These are phyloP conservation scores for Danio tinwini DNA, from an alignment of 2,797 vertebrate genomes.

Conservation along the genomic window DNA sequence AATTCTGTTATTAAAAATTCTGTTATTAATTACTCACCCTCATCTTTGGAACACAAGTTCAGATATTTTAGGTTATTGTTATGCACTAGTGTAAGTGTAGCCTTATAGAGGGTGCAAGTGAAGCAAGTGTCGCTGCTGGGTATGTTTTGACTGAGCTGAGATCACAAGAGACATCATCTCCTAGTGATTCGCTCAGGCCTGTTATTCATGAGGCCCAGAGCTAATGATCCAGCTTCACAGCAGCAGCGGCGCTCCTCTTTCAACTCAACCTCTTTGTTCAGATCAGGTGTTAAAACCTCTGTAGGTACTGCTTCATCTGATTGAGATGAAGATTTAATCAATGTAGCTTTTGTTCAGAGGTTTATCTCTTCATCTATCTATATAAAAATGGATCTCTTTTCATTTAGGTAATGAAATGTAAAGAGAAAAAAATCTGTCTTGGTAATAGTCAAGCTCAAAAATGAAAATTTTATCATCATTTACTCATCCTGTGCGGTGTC, in stretches of 20 bases:
- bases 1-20: no score
- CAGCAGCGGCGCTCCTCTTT: not conserved
- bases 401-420: not conserved
- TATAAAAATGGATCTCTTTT: not conserved
- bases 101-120: conserved; percentile 19
- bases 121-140: not conserved
- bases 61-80: no score
- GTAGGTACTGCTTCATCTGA: not conserved
- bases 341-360: not conserved
- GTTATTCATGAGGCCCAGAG: conserved; percentile 37
- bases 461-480: not conserved
- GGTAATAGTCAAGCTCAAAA: not conserved
- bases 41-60: no score
- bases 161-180: conserved; percentile 40
- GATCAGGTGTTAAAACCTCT: not conserved
- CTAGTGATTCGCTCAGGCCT: conserved; percentile 23
- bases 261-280: conserved; percentile 21
- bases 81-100: no score
- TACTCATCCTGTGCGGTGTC: not conserved
- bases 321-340: not conserved
- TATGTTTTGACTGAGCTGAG: conserved; percentile 24
- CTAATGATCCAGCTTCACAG: conserved; percentile 51
- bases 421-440: not conserved
- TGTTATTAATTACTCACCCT: no score
- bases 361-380: not conserved